phyloP scores from a whole-genome alignment of 2,113 vertebrate species.

The Blennius ocellaris region DNA sequence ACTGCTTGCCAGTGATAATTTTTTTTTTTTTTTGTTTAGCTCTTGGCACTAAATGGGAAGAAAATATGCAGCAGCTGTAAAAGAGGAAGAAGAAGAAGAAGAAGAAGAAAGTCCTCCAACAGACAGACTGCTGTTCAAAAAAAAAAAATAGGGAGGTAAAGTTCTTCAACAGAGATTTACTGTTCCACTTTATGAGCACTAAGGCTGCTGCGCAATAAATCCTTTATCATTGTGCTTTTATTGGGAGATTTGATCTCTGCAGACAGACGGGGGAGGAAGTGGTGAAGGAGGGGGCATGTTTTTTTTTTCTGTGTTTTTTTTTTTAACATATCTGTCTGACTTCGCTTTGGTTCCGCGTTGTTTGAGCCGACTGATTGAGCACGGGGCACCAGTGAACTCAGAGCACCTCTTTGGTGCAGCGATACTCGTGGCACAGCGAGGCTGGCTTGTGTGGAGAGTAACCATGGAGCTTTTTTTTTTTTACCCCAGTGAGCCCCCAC shows the following conservation, averaged over 20 bases:
- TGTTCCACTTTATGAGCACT: conserved; percentile 62
- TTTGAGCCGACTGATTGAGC: background rate
- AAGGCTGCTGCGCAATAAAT: conserved; percentile 70
- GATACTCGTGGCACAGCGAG: background rate
- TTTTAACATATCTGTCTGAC: conserved; percentile 17
- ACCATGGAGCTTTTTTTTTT: background rate
- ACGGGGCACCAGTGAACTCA: background rate
- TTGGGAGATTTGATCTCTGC: conserved; percentile 64
- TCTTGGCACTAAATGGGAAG: conserved; percentile 83
- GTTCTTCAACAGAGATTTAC: conserved; percentile 76
- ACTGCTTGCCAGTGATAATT: conserved; percentile 56
- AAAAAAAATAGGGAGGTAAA: conserved; percentile 66
- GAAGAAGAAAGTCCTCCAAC: conserved; percentile 78
- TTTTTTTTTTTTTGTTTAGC: conserved; percentile 77
- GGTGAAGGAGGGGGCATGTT: conserved; percentile 1
- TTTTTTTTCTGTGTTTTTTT: no score
- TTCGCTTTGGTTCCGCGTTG: background rate
- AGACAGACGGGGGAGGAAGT: conserved; percentile 29
- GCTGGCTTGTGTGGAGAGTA: conserved; percentile 45
- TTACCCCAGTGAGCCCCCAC: background rate
- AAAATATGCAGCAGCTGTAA: conserved; percentile 87
- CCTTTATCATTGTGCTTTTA: conserved; percentile 69
- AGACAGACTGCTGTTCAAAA: conserved; percentile 38
- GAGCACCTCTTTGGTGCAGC: conserved; percentile 30
- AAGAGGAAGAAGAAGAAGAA: conserved; percentile 68